Evolutionary conservation across 2,888 invertebrate genomes (phyloP).

Genomic region (Idaea aversata): DNA sequence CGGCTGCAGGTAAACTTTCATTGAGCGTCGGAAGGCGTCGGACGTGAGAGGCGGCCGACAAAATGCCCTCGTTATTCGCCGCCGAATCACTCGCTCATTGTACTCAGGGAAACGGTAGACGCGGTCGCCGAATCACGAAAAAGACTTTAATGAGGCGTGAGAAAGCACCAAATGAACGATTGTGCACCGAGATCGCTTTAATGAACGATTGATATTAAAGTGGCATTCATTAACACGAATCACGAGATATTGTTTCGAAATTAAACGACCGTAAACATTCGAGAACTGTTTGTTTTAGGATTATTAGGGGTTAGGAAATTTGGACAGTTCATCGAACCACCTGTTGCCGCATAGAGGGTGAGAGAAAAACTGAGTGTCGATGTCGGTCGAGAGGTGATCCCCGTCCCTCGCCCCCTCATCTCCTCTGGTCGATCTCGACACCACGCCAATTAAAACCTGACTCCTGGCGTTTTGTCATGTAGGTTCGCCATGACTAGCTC

Average conservation of each 20-base stretch:
- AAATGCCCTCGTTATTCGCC: conserved; percentile 81
- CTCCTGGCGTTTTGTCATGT: conserved; percentile 58
- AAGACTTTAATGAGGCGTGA: conserved; percentile 80
- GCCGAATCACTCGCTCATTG: conserved; percentile 80
- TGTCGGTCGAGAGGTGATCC: conserved; percentile 37
- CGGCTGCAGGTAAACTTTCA: conserved; percentile 81
- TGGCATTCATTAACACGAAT: conserved; percentile 61
- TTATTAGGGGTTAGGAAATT: conserved; percentile 42
- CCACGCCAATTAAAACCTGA: conserved; percentile 69
- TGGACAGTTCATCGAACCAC: conserved; percentile 57
- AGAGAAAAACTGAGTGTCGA: conserved; percentile 63
- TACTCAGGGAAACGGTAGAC: conserved; percentile 79
- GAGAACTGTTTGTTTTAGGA: conserved; percentile 28
- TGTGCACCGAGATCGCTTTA: conserved; percentile 66
- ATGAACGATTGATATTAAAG: conserved; percentile 74
- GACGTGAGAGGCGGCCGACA: conserved; percentile 80
- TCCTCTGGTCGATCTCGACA: conserved; percentile 47
- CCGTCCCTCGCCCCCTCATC: conserved; percentile 25
- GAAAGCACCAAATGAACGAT: conserved; percentile 78
- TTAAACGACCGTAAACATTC: conserved; percentile 26
- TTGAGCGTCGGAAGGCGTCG: conserved; percentile 81
- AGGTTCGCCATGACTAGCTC: conserved; percentile 26
- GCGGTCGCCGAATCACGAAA: conserved; percentile 77
- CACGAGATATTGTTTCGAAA: conserved; percentile 40
- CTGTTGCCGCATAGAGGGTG: conserved; percentile 62